These are phyloP conservation scores for Crotalus horridus DNA, from an alignment of 2,113 vertebrate species.

Conservation along the genomic window DNA sequence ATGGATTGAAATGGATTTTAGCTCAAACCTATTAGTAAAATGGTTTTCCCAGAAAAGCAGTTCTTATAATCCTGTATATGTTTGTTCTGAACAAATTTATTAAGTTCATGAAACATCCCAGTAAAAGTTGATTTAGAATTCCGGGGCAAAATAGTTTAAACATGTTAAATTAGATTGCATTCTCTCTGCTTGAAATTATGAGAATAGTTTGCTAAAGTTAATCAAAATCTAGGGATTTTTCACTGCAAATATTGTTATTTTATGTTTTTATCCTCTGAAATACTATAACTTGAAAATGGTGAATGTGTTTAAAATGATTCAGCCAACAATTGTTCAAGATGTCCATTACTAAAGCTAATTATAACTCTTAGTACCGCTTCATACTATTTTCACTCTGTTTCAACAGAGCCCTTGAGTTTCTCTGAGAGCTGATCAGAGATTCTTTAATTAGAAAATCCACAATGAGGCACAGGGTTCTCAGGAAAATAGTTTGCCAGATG, in stretches of 20 bases:
- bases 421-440: neutral
- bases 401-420: neutral
- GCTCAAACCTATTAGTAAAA: neutral
- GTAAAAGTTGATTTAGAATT: neutral
- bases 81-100: neutral
- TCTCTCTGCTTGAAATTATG: neutral
- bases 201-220: neutral
- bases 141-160: slow-evolving; percentile 1
- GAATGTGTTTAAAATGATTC: slow-evolving; percentile 22
- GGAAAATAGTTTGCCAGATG: neutral
- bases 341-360: neutral
- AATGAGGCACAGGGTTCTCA: neutral
- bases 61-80: neutral
- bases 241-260: neutral
- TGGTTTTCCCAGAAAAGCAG: neutral
- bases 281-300: neutral
- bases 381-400: neutral
- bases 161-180: neutral
- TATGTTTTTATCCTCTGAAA: neutral
- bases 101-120: neutral
- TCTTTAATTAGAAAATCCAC: neutral
- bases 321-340: neutral
- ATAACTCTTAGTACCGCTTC: neutral
- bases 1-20: fast-evolving
- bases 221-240: neutral